Evolutionary conservation across 2,113 vertebrate species (phyloP).

Genomic region (Dascyllus trimaculatus): DNA sequence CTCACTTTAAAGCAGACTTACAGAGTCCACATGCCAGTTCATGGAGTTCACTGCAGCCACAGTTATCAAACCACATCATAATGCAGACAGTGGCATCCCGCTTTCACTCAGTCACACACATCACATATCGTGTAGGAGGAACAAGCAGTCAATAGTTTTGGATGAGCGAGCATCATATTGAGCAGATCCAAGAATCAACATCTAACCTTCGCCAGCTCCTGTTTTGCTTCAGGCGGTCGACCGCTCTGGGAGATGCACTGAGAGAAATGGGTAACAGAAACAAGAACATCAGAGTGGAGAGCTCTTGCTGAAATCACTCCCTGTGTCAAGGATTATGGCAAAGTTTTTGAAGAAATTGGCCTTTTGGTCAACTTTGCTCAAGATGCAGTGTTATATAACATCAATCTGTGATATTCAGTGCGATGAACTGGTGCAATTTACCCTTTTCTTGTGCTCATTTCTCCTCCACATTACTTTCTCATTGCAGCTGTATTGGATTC

Average conservation of each 20-base stretch:
- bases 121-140: slow-evolving; percentile 35
- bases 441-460: not conserved
- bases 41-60: not conserved
- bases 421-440: slow-evolving; percentile 3
- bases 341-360: not conserved
- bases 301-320: slow-evolving; percentile 5
- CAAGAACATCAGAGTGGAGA: slow-evolving; percentile 3
- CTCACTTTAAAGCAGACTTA: not conserved
- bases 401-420: not conserved
- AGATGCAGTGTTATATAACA: slow-evolving; percentile 2
- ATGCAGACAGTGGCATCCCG: slow-evolving; percentile 5
- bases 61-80: slow-evolving; percentile 3
- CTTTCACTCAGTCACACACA: slow-evolving; percentile 23
- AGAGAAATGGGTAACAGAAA: slow-evolving; percentile 18
- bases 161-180: slow-evolving; percentile 45
- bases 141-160: slow-evolving; percentile 51
- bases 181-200: slow-evolving; percentile 45
- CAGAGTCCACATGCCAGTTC: not conserved
- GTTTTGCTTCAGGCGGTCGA: slow-evolving; percentile 31
- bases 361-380: not conserved
- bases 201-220: slow-evolving; percentile 26
- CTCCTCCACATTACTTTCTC: not conserved
- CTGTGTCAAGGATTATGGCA: not conserved
- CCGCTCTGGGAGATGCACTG: slow-evolving; percentile 12
- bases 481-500: not conserved